A percentile compares a stretch with the other conserved stretches of the same genome.
These are phyloP conservation scores for Amiota minor DNA, from an alignment of 2,888 invertebrate species.

Conservation along the genomic window DNA sequence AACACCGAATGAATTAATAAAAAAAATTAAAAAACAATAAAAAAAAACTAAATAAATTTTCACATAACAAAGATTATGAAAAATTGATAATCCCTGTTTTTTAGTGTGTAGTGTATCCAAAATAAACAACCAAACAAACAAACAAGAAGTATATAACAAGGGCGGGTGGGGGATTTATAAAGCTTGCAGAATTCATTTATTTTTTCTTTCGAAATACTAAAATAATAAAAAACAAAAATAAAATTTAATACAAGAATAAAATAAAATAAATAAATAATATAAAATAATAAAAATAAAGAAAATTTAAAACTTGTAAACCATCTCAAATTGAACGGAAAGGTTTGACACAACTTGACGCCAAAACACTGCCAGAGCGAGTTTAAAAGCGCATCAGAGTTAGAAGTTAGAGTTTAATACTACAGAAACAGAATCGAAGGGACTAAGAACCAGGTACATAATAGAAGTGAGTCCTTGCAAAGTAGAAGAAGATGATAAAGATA, in stretches of 20 bases:
- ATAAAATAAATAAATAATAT: background rate
- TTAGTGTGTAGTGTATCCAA: constrained; percentile 12
- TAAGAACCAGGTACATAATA: background rate
- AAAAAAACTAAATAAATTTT: background rate
- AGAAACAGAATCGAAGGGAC: background rate
- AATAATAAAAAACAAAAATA: constrained; percentile 21
- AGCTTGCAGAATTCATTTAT: constrained; percentile 24
- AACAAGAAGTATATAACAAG: constrained; percentile 15
- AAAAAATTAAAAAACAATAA: background rate
- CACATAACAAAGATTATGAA: background rate
- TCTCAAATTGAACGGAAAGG: constrained; percentile 67
- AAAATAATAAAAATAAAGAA: constrained; percentile 1
- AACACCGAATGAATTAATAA: constrained; percentile 23
- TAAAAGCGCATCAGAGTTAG: constrained; percentile 23
- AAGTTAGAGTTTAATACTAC: constrained; percentile 16
- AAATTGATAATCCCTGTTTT: constrained; percentile 15
- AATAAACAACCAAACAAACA: background rate
- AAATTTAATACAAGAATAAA: constrained; percentile 9
- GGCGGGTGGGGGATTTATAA: constrained; percentile 23
- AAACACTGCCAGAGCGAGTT: constrained; percentile 70
- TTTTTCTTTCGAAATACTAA: constrained; percentile 43
- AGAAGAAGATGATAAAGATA: background rate
- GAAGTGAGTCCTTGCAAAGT: background rate
- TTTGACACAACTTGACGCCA: constrained; percentile 73
- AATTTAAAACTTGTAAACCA: constrained; percentile 52